Base-by-base conservation (phyloP, 2,888 invertebrate genomes). In the Tetanocera ferruginea region DNA sequence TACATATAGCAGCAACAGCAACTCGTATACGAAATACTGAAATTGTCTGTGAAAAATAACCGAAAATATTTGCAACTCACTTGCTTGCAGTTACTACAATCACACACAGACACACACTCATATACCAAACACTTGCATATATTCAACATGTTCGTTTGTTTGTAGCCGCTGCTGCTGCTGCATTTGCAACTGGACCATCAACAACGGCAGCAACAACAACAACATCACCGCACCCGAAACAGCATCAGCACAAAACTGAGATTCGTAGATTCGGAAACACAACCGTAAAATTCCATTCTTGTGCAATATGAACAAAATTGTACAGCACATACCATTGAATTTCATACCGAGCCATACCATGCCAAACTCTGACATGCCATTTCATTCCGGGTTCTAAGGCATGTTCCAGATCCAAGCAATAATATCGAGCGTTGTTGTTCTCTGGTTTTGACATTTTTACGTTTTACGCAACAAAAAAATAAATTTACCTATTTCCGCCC, bases 291-390 rank as follows among this genome's bases (percentile, higher is more conserved):
- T 85, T 85, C 85, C 85, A 85, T 84, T 84, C 85, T 83, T 82
- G 80, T 80, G 80, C 83, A 81, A 84, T 85, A 84, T 85, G 85
- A 85, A 85, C 84, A 84, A 85, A 85, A 85, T 83, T 84, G 81
- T 85, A 81, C 85, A 84, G 85, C 49, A 75, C 74, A 78, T 78
- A 66, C 80, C 79, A 79, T 71, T 72, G 60, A 14, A 55, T 55
- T 66, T 55, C 75, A 75, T 75, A n/a, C 66, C 66, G 43, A 19
- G 17, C 69, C 19, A 31, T 14, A 52, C 70, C n/a, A 9, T 6
- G 19, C 55, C 28, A n/a, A 19, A 9, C 66, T 19, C 55, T 55
- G 55, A 55, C 55, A 55, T 57, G 31, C 31, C 55, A 70, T 51
- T 23, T 28, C 52, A 70, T 51, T 14, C 52, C 14, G 25, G 25